phyloP scores from a whole-genome alignment of 1,140 invertebrate species.

The Drosophila aff. region DNA sequence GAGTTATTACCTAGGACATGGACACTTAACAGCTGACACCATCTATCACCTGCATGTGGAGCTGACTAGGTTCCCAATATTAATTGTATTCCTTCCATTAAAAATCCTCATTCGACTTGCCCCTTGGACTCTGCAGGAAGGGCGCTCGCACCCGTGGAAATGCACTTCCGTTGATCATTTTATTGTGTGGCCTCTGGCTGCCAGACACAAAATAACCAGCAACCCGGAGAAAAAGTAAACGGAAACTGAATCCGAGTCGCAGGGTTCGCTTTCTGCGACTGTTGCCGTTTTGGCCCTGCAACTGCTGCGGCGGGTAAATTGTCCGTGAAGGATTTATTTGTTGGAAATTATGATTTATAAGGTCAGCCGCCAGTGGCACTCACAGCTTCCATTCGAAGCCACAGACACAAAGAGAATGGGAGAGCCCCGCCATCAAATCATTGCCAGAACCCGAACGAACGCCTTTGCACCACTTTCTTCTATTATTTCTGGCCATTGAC shows the following conservation, averaged over 20 bases:
- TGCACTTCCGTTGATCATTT: slow-evolving; percentile 40
- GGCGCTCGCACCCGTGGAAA: background rate
- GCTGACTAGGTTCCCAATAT: slow-evolving; percentile 17
- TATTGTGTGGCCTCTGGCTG: slow-evolving; percentile 39
- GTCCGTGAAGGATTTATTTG: slow-evolving; percentile 82
- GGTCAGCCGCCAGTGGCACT: slow-evolving; percentile 60
- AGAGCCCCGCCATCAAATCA: slow-evolving; percentile 33
- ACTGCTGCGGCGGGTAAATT: slow-evolving; percentile 66
- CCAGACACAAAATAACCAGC: slow-evolving; percentile 36
- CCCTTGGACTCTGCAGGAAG: background rate
- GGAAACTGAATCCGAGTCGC: slow-evolving; percentile 36
- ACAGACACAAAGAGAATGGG: slow-evolving; percentile 7
- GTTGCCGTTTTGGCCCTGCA: slow-evolving; percentile 67
- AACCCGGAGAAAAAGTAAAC: slow-evolving; percentile 20
- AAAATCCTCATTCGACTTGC: background rate
- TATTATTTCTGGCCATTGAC: slow-evolving; percentile 69
- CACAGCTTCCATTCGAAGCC: slow-evolving; percentile 22
- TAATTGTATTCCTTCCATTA: slow-evolving; percentile 23
- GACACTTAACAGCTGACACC: slow-evolving; percentile 15
- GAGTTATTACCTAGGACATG: slow-evolving; percentile 9
- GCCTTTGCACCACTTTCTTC: slow-evolving; percentile 48
- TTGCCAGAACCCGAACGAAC: slow-evolving; percentile 18
- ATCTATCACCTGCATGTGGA: slow-evolving; percentile 43
- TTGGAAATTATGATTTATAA: slow-evolving; percentile 82
- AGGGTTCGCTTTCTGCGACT: slow-evolving; percentile 35